Conservation (phyloP, 1,140 invertebrate genomes). For the Drosophila willistoni region DNA sequence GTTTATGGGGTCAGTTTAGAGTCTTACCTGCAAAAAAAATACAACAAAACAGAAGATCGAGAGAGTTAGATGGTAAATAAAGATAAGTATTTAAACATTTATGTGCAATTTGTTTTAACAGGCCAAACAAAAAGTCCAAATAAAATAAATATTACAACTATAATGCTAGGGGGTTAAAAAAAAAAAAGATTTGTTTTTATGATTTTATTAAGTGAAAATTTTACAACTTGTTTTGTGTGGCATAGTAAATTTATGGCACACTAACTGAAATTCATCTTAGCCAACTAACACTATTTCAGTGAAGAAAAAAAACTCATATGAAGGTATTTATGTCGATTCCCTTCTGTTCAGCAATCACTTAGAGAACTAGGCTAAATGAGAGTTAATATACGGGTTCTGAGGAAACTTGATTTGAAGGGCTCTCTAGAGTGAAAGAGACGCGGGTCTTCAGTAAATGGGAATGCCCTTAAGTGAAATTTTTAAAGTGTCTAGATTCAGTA, state of each 20-base stretch:
- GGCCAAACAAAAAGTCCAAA: slow-evolving; percentile 18
- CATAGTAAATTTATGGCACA: slow-evolving; percentile 1
- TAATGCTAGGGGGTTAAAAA: slow-evolving; percentile 49
- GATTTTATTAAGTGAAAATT: slow-evolving; percentile 70
- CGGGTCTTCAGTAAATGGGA: background rate
- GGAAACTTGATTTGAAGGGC: background rate
- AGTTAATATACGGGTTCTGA: background rate
- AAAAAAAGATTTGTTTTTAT: slow-evolving; percentile 24
- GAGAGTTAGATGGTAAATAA: slow-evolving; percentile 54
- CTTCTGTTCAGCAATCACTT: background rate
- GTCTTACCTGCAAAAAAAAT: slow-evolving; percentile 64
- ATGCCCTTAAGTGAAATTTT: slow-evolving; percentile 1
- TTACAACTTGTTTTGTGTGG: slow-evolving; percentile 47
- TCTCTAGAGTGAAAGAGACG: background rate
- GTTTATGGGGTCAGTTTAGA: slow-evolving; percentile 60
- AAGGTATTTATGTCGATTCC: too few species aligned
- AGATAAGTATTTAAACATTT: slow-evolving; percentile 66
- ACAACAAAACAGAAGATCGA: background rate
- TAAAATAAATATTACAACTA: slow-evolving; percentile 44
- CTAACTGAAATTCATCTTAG: slow-evolving; percentile 7
- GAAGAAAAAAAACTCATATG: background rate
- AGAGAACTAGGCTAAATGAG: background rate
- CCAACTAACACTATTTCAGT: background rate
- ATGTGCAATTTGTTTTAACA: slow-evolving; percentile 54
- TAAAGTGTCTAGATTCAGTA: background rate